These are phyloP conservation scores for Drosophila multiciliata DNA, from an alignment of 2,888 invertebrate species.

Conservation along the genomic window DNA sequence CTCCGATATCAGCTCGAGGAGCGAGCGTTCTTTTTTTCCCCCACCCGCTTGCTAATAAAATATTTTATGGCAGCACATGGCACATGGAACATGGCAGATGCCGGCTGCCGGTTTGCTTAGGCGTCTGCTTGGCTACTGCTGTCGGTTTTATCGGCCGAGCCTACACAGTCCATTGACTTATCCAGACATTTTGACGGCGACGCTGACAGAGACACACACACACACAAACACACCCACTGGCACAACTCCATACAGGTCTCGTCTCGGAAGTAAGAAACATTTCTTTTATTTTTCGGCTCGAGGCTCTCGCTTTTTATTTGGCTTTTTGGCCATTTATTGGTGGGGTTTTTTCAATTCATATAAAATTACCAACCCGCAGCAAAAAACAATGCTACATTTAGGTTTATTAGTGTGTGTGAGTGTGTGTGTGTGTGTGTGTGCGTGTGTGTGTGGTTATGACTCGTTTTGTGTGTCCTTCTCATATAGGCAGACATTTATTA, in stretches of 20 bases:
- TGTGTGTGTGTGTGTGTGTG: slow-evolving; percentile 12
- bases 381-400: slow-evolving; percentile 33
- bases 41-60: slow-evolving; percentile 67
- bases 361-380: slow-evolving; percentile 41
- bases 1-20: slow-evolving; percentile 11
- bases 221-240: background rate
- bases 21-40: slow-evolving; percentile 4
- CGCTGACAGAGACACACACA: slow-evolving; percentile 42
- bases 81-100: slow-evolving; percentile 49
- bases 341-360: slow-evolving; percentile 44
- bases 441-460: background rate
- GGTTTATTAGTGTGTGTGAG: slow-evolving; percentile 16
- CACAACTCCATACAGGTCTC: background rate
- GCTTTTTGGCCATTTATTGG: slow-evolving; percentile 25
- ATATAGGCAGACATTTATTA: slow-evolving; percentile 63
- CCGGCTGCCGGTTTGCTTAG: slow-evolving; percentile 16
- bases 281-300: slow-evolving; percentile 6
- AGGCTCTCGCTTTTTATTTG: slow-evolving; percentile 4
- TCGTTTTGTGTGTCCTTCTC: slow-evolving; percentile 30
- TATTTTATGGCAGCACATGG: slow-evolving; percentile 71
- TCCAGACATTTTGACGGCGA: slow-evolving; percentile 43
- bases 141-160: slow-evolving; percentile 5
- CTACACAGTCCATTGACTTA: slow-evolving; percentile 56
- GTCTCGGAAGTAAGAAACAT: slow-evolving; percentile 34
- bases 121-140: slow-evolving; percentile 41